These are phyloP conservation scores for Chitala chitala DNA, from an alignment of 2,113 vertebrate species.

Conservation along the genomic window DNA sequence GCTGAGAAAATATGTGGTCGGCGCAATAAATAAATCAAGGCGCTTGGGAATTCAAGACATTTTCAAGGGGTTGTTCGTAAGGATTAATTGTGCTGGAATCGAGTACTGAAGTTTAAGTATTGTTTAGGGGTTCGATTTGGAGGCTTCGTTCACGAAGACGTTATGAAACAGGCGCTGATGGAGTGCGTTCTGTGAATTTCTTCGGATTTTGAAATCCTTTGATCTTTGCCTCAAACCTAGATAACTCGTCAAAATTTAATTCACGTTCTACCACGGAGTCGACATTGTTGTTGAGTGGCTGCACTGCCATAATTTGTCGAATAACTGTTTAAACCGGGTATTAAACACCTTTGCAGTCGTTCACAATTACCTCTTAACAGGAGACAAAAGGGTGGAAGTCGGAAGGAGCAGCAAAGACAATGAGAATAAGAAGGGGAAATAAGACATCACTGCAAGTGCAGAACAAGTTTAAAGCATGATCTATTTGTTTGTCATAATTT, in stretches of 20 bases:
- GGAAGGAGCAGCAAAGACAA: too few species aligned
- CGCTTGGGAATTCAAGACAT: neutral
- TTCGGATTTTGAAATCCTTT: neutral
- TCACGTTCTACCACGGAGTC: neutral
- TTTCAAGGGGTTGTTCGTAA: neutral
- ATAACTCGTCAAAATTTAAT: neutral
- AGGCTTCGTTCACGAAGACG: neutral
- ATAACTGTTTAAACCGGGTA: neutral
- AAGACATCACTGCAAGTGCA: too few species aligned
- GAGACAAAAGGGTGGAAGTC: too few species aligned
- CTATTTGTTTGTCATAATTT: too few species aligned
- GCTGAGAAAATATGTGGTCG: neutral
- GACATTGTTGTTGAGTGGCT: neutral
- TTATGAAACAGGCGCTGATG: too few species aligned
- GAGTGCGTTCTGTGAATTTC: too few species aligned
- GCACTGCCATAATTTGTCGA: neutral
- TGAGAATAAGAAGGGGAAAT: too few species aligned
- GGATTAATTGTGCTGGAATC: neutral
- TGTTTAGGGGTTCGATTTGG: neutral
- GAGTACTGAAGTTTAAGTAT: neutral
- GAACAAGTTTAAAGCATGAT: too few species aligned
- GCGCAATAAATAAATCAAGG: constrained; percentile 2
- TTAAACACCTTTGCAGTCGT: neutral
- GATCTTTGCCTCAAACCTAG: neutral
- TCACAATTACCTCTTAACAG: neutral